These are phyloP conservation scores for Columba janthina DNA, from an alignment of 2,113 vertebrate species.

Conservation along the genomic window DNA sequence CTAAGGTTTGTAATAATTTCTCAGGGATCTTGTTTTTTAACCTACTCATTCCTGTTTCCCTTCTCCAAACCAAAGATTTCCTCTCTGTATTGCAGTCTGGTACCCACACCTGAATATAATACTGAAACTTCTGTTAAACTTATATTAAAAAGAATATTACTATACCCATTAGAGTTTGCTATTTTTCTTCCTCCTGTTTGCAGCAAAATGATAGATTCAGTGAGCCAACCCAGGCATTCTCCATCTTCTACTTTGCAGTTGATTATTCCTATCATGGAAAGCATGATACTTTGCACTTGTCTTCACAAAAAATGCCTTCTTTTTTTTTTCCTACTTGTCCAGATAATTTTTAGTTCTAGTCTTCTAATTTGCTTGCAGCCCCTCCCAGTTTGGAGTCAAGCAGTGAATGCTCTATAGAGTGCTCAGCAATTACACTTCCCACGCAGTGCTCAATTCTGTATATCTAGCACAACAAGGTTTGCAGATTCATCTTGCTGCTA, in stretches of 20 bases:
- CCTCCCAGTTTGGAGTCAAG: background rate
- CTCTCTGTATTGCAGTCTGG: background rate
- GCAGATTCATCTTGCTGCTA: background rate
- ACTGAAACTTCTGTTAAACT: background rate
- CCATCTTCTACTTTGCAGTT: background rate
- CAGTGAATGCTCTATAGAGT: background rate
- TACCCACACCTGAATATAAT: background rate
- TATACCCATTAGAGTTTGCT: background rate
- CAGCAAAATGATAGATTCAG: background rate
- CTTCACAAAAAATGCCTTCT: background rate
- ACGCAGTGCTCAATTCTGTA: background rate
- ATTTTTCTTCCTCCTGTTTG: background rate
- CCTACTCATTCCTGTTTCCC: background rate
- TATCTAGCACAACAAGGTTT: background rate
- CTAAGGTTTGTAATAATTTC: background rate
- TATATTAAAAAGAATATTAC: background rate
- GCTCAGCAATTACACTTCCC: background rate
- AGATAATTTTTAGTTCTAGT: background rate
- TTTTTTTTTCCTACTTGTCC: background rate
- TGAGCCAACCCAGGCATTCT: background rate
- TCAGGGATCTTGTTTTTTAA: background rate
- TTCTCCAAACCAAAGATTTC: background rate
- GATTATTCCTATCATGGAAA: background rate
- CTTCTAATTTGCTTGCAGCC: background rate
- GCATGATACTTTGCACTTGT: background rate